phyloP scores from a whole-genome alignment of 2,888 invertebrate genomes.

The Microplitis manilae region DNA sequence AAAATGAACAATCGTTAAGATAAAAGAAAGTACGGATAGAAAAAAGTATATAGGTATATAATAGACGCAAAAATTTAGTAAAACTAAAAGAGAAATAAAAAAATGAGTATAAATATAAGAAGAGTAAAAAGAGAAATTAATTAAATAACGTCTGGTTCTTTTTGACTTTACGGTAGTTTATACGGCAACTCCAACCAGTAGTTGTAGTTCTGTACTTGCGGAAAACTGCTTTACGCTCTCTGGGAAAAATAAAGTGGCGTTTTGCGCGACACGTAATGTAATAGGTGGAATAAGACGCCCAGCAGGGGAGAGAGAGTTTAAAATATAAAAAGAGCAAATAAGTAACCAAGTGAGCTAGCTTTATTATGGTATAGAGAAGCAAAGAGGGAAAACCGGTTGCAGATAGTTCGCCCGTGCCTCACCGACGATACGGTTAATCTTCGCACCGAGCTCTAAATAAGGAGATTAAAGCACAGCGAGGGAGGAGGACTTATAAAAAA shows the following conservation, averaged over 20 bases:
- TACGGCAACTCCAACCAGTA: neutral
- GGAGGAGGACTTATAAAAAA: slow-evolving; percentile 19
- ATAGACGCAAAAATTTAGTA: neutral
- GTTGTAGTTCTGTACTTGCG: neutral
- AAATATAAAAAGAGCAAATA: neutral
- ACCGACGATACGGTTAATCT: slow-evolving; percentile 45
- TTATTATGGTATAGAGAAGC: neutral
- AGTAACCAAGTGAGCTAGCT: slow-evolving; percentile 2
- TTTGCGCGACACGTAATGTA: slow-evolving; percentile 23
- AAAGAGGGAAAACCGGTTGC: slow-evolving; percentile 42
- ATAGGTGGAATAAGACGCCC: neutral
- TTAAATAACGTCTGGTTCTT: slow-evolving; percentile 26
- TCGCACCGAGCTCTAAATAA: slow-evolving; percentile 45
- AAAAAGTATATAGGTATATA: neutral
- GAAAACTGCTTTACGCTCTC: slow-evolving; percentile 34
- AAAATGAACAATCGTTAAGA: neutral
- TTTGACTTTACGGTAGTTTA: slow-evolving; percentile 39
- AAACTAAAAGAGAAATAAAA: neutral
- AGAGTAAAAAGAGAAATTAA: slow-evolving; percentile 13
- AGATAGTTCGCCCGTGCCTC: slow-evolving; percentile 42
- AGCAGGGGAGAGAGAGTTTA: neutral
- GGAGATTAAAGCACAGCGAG: slow-evolving; percentile 43
- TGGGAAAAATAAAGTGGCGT: slow-evolving; percentile 39
- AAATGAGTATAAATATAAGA: neutral
- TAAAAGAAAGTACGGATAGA: neutral